Evolutionary conservation across 2,888 invertebrate species (phyloP), one percentile per base, ranked within the genome.

Genomic region (Plagodis pulveraria): DNA sequence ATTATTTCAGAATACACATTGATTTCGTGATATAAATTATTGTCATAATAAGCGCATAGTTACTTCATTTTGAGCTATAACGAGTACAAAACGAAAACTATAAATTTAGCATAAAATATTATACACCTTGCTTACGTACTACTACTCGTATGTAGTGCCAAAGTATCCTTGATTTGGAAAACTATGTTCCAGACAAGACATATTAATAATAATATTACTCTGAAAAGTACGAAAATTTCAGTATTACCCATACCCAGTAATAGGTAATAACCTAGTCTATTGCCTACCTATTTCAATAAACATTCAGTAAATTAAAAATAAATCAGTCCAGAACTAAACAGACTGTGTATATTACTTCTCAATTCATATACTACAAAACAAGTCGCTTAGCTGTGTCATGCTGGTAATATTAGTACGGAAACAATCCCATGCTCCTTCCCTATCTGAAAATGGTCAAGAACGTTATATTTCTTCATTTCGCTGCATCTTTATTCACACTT

Each of bases 401-500:
- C 22, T 8, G 40, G 34, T 34, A 55, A 44, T 62, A 55, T 69
- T 75, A 79, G 76, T 71, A 72, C 73, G 66, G 69, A 76, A 76
- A 75, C 72, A 74, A 80, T 50, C 0, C 32, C 40, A 7, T 6
- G 41, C 41, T n/a, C 0, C 74, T 50, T 43, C 47, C 45, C 41
- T 71, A 73, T 69, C 68, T 63, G 66, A 72, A 70, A 70, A 43
- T 41, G 47, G 10, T 41, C 40, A 38, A 76, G 70, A 10, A 54
- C 41, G 72, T 74, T 73, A 82, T 80, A 78, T 82, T 81, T 81
- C 83, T 80, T 80, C 78, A 81, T 84, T 83, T 66, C 73, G 66
- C 65, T 71, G 71, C 72, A 74, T 77, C 74, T 75, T 71, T 66
- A 66, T 71, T 75, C 72, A 62, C 76, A 76, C 83, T 83, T 79